Evolutionary conservation across 2,797 vertebrate species (phyloP), one percentile per base, ranked within the genome.

Genomic region (Mycteria americana): DNA sequence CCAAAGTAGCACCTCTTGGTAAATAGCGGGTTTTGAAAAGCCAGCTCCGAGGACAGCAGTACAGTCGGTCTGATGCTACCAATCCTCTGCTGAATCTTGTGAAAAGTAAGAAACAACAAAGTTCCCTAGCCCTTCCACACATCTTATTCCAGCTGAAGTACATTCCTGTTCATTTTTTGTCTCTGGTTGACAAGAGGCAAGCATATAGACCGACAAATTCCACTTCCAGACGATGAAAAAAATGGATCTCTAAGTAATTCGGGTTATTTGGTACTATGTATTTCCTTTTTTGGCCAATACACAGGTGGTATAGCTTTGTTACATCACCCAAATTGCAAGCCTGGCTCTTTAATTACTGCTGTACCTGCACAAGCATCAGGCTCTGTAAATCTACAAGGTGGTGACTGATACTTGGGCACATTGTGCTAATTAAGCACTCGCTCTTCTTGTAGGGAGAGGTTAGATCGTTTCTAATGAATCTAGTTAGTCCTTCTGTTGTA

Each of bases 381-480:
- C 30, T 88, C 69, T 60, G 39, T 59, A 92, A 85, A 88, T 81
- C 65, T 83, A 10, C 62, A 74, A 84, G 79, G 89, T 41, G 72
- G 62, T 93, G 91, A 96, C 54, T 85, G 92, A 94, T 72, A 59
- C 39, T 48, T 81, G 62, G 79, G 87, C 59, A 53, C 59, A 81
- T 69, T 2, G 0, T 21, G 15, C 54, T 97, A 91, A 95, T 89
- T 95, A 96, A 80, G 73, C 16, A 6, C 70, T 94, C 3, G 19
- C 50, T 93, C 43, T 53, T 92, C 80, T 89, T 0, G 7, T 56
- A 65, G 69, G 75, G 82, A 96, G 93, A 92, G 65, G 73, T 84
- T 92, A 81, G 86, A 51, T 84, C 1, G 7, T 60, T 89, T 84
- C 85, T 89, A 85, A 13, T 0, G 21, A 91, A 68, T 46, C 72